phyloP scores from a whole-genome alignment of 2,113 vertebrate genomes.

The Melanotaenia duboulayi region DNA sequence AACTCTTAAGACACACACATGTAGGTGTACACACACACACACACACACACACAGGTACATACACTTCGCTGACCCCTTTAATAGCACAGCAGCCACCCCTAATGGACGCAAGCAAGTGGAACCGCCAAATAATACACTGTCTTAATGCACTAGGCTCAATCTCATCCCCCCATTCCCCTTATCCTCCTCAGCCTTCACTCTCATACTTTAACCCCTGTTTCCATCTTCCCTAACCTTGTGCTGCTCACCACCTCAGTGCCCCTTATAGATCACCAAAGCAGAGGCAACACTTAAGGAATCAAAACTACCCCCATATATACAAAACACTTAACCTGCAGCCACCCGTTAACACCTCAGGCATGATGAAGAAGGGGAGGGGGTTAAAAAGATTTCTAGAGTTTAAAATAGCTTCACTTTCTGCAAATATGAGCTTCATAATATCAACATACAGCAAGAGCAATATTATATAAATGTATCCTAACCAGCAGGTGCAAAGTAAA shows the following conservation, averaged over 20 bases:
- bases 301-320: constrained; percentile 54
- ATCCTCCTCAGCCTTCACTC: constrained; percentile 65
- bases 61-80: constrained; percentile 81
- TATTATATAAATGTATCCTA: constrained; percentile 19
- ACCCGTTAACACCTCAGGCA: constrained; percentile 9
- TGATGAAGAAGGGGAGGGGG: constrained; percentile 2
- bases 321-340: constrained; percentile 58
- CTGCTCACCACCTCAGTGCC: constrained; percentile 45
- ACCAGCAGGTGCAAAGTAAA: constrained; percentile 63
- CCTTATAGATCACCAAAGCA: constrained; percentile 58
- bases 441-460: constrained; percentile 28
- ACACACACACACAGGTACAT: constrained; percentile 63
- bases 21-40: constrained; percentile 30
- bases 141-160: constrained; percentile 81
- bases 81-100: constrained; percentile 77
- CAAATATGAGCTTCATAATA: constrained; percentile 23
- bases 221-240: constrained; percentile 64
- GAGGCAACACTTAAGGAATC: constrained; percentile 75
- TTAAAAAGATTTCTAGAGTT: neutral
- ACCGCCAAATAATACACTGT: constrained; percentile 82
- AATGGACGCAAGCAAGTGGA: constrained; percentile 81
- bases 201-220: constrained; percentile 73
- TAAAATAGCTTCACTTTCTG: neutral
- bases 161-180: constrained; percentile 69
- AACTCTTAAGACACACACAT: constrained; percentile 73